A percentile compares a stretch with the other conserved stretches of the same genome.
Conservation (phyloP, 2,797 vertebrate genomes). For the Onychomys leucogaster region DNA sequence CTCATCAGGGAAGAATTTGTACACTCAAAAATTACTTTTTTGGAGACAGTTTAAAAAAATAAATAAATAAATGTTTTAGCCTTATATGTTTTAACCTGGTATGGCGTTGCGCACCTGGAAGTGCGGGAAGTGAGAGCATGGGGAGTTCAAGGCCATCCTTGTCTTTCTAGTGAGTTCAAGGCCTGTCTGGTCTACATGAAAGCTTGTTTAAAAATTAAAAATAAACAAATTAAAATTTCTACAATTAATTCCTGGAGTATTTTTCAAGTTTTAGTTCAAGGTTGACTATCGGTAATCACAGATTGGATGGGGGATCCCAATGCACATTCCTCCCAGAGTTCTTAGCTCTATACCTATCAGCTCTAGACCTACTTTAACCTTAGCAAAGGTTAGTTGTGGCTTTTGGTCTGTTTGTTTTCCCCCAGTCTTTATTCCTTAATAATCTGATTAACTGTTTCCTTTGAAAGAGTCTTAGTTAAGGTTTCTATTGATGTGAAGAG, state of each 20-base stretch:
- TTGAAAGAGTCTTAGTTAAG: neutral
- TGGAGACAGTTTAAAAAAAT: neutral
- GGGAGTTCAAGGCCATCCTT: neutral
- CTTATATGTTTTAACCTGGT: neutral
- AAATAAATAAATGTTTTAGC: neutral
- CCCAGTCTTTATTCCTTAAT: neutral
- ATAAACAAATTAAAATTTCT: neutral
- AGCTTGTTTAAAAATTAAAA: neutral
- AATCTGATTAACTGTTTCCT: neutral
- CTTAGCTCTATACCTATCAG: neutral
- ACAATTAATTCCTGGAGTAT: neutral
- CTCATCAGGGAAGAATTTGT: constrained; percentile 32
- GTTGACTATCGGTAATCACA: neutral
- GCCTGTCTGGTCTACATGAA: neutral
- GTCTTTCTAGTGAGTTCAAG: neutral
- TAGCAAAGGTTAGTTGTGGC: neutral
- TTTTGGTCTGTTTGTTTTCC: neutral
- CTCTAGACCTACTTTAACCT: neutral
- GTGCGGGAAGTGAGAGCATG: neutral
- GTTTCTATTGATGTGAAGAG: neutral
- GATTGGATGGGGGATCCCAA: too few relatives aligned
- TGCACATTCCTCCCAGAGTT: neutral
- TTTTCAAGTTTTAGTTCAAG: neutral
- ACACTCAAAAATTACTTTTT: neutral
- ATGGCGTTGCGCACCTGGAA: neutral